Evolutionary conservation across 23 tunicate species (phyloP).

Genomic region (Diplosoma virens): DNA sequence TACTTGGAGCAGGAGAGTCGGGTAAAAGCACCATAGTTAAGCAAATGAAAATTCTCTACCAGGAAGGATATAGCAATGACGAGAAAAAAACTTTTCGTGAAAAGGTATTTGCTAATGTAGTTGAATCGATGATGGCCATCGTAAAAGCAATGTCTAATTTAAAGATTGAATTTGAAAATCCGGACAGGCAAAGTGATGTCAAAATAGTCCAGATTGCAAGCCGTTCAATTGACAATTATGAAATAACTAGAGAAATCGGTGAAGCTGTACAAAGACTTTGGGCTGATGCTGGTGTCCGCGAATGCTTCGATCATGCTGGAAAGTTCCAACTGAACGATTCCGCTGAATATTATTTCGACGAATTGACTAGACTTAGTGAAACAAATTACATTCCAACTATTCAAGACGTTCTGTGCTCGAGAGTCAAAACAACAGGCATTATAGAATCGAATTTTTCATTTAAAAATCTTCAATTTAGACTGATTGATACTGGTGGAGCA

Average conservation of each 20-base stretch:
- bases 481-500: slow-evolving; percentile 90
- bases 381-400: slow-evolving; percentile 80
- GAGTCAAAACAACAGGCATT: slow-evolving; percentile 98
- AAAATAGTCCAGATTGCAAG: slow-evolving; percentile 45
- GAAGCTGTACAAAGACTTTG: slow-evolving; percentile 68
- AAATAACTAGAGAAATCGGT: slow-evolving; percentile 61
- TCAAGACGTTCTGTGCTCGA: slow-evolving; percentile 88
- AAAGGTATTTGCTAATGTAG: slow-evolving; percentile 72
- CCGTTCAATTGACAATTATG: slow-evolving; percentile 51
- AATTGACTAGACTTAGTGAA: slow-evolving; percentile 58
- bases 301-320: slow-evolving; percentile 47
- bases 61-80: slow-evolving; percentile 71
- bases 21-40: slow-evolving; percentile 96
- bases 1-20: slow-evolving; percentile 96
- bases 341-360: slow-evolving; percentile 80
- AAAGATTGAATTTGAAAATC: slow-evolving; percentile 54
- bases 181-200: slow-evolving; percentile 37
- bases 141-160: slow-evolving; percentile 77
- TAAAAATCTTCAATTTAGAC: slow-evolving; percentile 67
- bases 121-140: slow-evolving; percentile 85
- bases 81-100: slow-evolving; percentile 51
- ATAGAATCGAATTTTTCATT: slow-evolving; percentile 86
- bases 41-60: slow-evolving; percentile 92
- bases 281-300: slow-evolving; percentile 70
- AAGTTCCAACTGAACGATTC: slow-evolving; percentile 98